Conservation (phyloP, 2,888 invertebrate species). For the Mythimna ferrago region DNA sequence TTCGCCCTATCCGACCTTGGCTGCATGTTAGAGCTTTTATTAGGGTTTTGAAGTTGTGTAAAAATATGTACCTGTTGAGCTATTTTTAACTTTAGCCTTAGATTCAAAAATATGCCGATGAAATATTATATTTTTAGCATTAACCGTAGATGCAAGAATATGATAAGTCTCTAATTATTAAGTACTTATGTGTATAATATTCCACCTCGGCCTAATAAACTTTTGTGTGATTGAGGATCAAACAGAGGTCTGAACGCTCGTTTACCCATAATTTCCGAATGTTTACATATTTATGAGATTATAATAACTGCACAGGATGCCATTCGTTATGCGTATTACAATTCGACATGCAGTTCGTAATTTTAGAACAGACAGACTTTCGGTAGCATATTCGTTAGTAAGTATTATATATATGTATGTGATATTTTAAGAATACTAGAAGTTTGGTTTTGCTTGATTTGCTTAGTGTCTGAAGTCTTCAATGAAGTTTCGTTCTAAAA, state of each 20-base stretch:
- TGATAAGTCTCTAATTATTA: too few species aligned
- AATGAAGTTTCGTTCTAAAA: too few species aligned
- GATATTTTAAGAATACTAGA: too few species aligned
- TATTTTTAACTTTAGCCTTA: too few species aligned
- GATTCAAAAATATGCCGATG: too few species aligned
- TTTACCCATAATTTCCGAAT: slow-evolving; percentile 10
- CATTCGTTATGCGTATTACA: slow-evolving; percentile 23
- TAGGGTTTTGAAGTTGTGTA: neutral
- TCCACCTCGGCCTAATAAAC: neutral
- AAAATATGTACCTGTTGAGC: neutral
- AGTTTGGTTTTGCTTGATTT: too few species aligned
- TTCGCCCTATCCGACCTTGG: too few species aligned
- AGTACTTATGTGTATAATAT: neutral
- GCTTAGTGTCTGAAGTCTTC: too few species aligned
- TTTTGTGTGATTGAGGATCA: neutral
- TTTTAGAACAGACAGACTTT: neutral
- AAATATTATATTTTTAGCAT: too few species aligned
- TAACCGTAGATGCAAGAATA: too few species aligned
- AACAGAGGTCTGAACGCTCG: neutral
- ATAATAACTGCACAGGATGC: slow-evolving; percentile 24
- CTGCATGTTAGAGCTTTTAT: neutral
- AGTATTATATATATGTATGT: neutral
- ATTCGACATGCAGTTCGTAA: slow-evolving; percentile 6
- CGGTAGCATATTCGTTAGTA: neutral
- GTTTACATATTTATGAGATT: slow-evolving; percentile 35